These are phyloP conservation scores for Rosalia funebris DNA, from an alignment of 2,888 invertebrate genomes.

Conservation along the genomic window DNA sequence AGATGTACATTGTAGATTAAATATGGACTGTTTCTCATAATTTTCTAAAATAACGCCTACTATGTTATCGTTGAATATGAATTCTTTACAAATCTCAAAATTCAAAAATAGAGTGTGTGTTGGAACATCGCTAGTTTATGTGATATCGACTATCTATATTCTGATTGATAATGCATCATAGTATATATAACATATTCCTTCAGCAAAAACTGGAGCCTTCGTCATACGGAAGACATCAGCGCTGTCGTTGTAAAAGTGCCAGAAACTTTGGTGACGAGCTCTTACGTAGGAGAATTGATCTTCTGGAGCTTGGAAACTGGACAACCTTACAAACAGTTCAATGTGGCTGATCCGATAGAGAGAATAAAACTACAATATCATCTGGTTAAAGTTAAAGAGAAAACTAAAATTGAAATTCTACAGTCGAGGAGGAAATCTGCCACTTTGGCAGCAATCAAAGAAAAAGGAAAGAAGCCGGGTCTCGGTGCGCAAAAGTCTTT, in stretches of 20 bases:
- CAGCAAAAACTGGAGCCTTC: slow-evolving; percentile 75
- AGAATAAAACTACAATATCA: slow-evolving; percentile 69
- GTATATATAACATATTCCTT: no score
- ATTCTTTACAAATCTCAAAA: no score
- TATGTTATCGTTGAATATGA: no score
- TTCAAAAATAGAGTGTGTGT: no score
- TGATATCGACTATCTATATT: no score
- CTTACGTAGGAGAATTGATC: slow-evolving; percentile 82
- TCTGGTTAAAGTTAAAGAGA: slow-evolving; percentile 53
- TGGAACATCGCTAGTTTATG: no score
- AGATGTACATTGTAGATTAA: no score
- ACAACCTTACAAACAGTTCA: slow-evolving; percentile 70
- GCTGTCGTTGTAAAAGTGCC: slow-evolving; percentile 74
- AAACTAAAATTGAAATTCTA: slow-evolving; percentile 32
- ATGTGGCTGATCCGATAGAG: slow-evolving; percentile 68
- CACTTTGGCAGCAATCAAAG: neutral
- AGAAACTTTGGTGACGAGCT: slow-evolving; percentile 77
- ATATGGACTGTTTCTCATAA: no score
- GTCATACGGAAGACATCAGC: slow-evolving; percentile 80
- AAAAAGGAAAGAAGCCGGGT: neutral
- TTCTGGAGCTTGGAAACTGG: slow-evolving; percentile 87
- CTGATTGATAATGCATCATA: no score
- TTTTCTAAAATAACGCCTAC: no score
- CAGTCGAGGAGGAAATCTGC: neutral
- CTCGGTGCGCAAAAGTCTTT: neutral